These are phyloP conservation scores for Bellardia bayeri DNA, from an alignment of 2,888 invertebrate species.

Conservation along the genomic window DNA sequence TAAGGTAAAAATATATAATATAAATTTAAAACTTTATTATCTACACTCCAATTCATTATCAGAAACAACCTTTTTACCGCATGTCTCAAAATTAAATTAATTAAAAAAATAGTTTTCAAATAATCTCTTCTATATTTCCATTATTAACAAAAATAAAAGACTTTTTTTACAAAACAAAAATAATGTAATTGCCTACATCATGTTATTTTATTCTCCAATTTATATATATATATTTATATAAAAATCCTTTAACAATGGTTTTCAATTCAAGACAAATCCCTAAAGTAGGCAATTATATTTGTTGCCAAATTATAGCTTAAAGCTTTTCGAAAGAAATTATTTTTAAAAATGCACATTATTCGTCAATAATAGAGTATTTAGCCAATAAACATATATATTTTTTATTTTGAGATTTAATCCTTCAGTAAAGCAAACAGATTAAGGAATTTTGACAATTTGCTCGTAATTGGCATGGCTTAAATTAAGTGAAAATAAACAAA, in stretches of 20 bases:
- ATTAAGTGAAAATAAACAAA: background rate
- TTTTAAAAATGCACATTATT: background rate
- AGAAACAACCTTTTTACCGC: no score
- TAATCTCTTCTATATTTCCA: background rate
- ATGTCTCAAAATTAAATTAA: background rate
- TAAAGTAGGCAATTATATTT: constrained; percentile 10
- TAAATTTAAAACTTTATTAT: no score
- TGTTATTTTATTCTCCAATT: background rate
- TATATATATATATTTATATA: background rate
- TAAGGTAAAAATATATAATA: no score
- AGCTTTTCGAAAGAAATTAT: background rate
- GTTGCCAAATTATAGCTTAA: background rate
- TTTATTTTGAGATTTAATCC: background rate
- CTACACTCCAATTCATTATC: no score
- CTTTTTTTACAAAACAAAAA: background rate
- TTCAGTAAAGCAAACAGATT: background rate
- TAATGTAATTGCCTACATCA: no score
- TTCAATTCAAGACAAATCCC: background rate
- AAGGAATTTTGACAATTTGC: background rate
- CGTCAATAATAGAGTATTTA: constrained; percentile 13
- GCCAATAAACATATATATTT: constrained; percentile 4
- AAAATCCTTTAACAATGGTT: background rate
- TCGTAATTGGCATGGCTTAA: background rate
- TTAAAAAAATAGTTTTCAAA: background rate
- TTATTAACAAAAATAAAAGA: background rate